Conservation (phyloP, 2,888 invertebrate genomes). For the Lasiommata megera region DNA sequence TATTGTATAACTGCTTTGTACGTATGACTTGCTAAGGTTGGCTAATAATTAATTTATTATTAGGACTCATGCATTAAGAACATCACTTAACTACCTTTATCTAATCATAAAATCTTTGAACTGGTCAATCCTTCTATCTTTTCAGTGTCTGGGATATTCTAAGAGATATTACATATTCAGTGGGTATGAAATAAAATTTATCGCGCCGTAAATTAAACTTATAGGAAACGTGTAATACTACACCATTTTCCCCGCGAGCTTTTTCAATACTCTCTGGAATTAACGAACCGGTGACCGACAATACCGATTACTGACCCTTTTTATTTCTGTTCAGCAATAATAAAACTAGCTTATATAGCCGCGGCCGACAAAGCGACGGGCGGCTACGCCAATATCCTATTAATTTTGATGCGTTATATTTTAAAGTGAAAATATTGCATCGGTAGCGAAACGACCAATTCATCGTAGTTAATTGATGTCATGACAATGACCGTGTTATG, state of each 20-base stretch:
- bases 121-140: no score
- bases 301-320: slow-evolving; percentile 5
- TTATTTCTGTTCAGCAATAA: slow-evolving; percentile 2
- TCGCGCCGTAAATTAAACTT: not conserved
- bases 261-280: slow-evolving; percentile 5
- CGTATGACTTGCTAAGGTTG: no score
- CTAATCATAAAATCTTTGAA: no score
- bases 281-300: slow-evolving; percentile 8
- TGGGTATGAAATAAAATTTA: not conserved
- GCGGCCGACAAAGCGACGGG: not conserved
- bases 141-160: no score
- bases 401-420: slow-evolving; percentile 47
- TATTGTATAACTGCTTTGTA: no score
- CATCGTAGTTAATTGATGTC: slow-evolving; percentile 54
- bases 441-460: slow-evolving; percentile 45
- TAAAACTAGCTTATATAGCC: slow-evolving; percentile 11
- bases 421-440: slow-evolving; percentile 44
- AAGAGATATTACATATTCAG: no score
- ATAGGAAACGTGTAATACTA: not conserved
- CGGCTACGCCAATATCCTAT: slow-evolving; percentile 35
- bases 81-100: no score
- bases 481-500: slow-evolving; percentile 55
- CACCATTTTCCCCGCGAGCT: not conserved
- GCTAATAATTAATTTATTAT: no score
- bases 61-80: no score